Evolutionary conservation across 37 sponge, comb jelly and placozoan genomes (phyloP), one percentile per base, ranked within the genome.

Genomic region (Beroe forskalii): DNA sequence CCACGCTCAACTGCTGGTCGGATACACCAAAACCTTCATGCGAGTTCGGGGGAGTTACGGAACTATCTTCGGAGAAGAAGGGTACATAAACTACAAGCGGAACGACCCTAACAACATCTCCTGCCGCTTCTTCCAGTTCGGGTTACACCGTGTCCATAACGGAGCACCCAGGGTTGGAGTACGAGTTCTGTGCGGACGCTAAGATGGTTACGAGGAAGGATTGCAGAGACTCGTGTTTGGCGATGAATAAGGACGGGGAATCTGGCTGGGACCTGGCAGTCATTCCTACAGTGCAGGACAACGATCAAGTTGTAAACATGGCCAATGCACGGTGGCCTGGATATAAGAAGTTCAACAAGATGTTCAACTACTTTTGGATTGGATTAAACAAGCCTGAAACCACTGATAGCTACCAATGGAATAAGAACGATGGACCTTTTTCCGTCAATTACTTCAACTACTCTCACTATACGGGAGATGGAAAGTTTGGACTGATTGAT

Each of bases 191-290:
- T 27, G 35, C 8, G 14, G 86, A 42, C 55, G 55, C 28, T 6
- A 80, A 80, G 30, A 12, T 48, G 8, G 40, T 23, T 0, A 80
- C 86, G 3, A 43, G 86, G 4, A 48, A 32, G 2, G 30, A 42
- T 23, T 80, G 86, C 31, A 43, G 30, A 23, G 86, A 9, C 6
- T 80, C 86, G 4, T 80, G 86, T 41, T 1, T 27, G 55, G 28
- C 27, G 30, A 80, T 80, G 86, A 25, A 80, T 31, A 80, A 9
- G 30, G 55, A 41, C 4, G 48, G 48, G 22, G 55, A 80, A 25
- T 41, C 86, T 6, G 86, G 86, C 1, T 80, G 86, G 86, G 86
- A 80, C 20, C 86, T 80, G 44, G 86, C 86, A 42, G 55, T 80
- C 19, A 43, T 80, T 23, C 86, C 86, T 1, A 80, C 86, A 2